A percentile compares a stretch with the other conserved stretches of the same genome.
Conservation (phyloP, 1,140 invertebrate genomes). For the Drosophila ercepeae region DNA sequence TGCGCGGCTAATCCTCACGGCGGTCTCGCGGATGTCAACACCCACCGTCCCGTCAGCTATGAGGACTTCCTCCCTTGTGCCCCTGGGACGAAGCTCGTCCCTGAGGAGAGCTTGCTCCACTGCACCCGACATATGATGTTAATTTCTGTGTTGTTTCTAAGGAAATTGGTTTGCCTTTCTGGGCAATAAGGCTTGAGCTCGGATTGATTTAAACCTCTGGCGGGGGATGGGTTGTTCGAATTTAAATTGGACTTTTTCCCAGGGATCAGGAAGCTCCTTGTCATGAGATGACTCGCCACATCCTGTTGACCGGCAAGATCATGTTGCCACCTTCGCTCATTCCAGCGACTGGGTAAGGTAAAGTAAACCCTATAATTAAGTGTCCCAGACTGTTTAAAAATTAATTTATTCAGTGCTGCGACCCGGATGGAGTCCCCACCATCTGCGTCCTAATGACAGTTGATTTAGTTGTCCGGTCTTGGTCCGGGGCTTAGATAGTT, state of each 20-base stretch:
- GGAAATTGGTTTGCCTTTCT: conserved; percentile 42
- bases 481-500: conserved; percentile 52
- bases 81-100: conserved; percentile 6
- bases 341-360: conserved; percentile 15
- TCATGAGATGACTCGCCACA: conserved; percentile 1
- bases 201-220: neutral
- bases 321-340: conserved; percentile 7
- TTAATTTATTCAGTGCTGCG: conserved; percentile 72
- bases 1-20: conserved; percentile 10
- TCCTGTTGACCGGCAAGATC: conserved; percentile 8
- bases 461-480: conserved; percentile 62
- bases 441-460: conserved; percentile 72
- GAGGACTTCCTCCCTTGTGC: conserved; percentile 4
- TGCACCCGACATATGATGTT: conserved; percentile 68
- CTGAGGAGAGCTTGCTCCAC: conserved; percentile 12
- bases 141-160: conserved; percentile 68
- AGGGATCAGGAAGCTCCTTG: conserved; percentile 5
- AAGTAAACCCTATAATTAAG: conserved; percentile 65
- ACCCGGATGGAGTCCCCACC: conserved; percentile 21
- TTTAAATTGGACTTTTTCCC: conserved; percentile 4
- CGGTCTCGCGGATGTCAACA: conserved; percentile 32
- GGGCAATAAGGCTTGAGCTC: neutral
- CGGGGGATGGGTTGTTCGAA: neutral
- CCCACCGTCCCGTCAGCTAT: conserved; percentile 13
- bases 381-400: conserved; percentile 62